Base-by-base conservation (phyloP, 1,140 invertebrate genomes). In the Bombus sibiricus region DNA sequence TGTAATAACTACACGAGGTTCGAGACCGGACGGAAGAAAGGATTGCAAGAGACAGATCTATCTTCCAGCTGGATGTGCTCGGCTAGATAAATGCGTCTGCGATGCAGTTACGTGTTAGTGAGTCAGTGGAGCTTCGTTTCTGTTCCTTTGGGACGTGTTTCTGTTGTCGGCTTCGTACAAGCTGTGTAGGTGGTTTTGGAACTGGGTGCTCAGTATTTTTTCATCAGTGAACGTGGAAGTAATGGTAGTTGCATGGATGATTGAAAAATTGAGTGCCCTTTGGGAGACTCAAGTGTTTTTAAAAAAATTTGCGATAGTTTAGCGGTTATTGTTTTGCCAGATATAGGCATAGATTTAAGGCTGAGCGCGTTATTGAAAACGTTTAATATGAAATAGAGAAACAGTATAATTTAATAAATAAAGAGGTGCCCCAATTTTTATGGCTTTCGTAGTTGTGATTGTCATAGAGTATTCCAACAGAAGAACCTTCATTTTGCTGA, bases 31-130 rank as follows among this genome's bases (percentile, higher is more conserved):
- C 9, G 71, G 32, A 43, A 47, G 57, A 66, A 74, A 83, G 73
- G 25, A 43, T 75, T n/a, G 53, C 47, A 25, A 22, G 39, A 75
- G 72, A 83, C 81, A 83, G 64, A 83, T 83, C 74, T 83, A 83
- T 83, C 81, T 83, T 83, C 41, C 62, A 47, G 22, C 66, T 72
- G 68, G 53, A 83, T 18, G 72, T 73, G 57, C 80, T 32, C 12
- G 39, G 69, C 53, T 83, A 83, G 81, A 83, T 75, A 83, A 66
- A 43, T 81, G 66, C 18, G 47, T 53, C 47, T 53, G 47, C 68
- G 18, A 47, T 13, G 47, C 34, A 37, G 25, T 69, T 71, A 68
- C 64, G 64, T 71, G 78, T 81, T 81, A 81, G 78, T 71, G 78
- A 81, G 66, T 81, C 78, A 80, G 25, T 80, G 78, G 78, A 69